Conservation (phyloP, 2,113 vertebrate genomes). For the Porphyrio hochstetteri region DNA sequence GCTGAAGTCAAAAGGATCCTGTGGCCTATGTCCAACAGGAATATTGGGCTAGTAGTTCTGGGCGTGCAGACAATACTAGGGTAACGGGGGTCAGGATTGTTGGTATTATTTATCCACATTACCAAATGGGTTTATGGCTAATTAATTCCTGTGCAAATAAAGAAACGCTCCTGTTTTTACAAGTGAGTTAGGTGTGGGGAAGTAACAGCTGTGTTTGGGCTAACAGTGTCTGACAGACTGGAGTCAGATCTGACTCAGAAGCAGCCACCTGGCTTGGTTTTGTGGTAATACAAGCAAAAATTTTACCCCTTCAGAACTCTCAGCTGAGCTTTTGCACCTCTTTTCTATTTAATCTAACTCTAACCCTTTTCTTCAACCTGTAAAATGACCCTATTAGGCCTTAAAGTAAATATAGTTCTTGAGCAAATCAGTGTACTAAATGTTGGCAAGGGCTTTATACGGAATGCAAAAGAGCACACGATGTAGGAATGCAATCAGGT, state of each 20-base stretch:
- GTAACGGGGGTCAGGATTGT: neutral
- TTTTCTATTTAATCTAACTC: neutral
- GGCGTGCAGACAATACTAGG: neutral
- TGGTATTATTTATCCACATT: neutral
- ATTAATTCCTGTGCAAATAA: neutral
- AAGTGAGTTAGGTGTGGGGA: neutral
- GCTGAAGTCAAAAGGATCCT: neutral
- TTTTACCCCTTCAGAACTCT: neutral
- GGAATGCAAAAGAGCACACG: neutral
- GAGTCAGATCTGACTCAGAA: neutral
- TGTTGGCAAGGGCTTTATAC: neutral
- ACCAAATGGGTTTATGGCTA: neutral
- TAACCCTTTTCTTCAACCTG: neutral
- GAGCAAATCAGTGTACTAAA: neutral
- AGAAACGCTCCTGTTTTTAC: neutral
- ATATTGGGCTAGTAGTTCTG: neutral
- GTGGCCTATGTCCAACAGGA: neutral
- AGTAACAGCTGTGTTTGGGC: neutral
- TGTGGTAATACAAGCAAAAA: neutral
- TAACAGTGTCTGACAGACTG: neutral
- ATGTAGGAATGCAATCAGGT: neutral
- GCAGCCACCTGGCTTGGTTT: neutral
- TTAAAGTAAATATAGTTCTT: neutral
- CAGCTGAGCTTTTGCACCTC: neutral
- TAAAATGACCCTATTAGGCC: neutral